A percentile compares a stretch with the other conserved stretches of the same genome.
Conservation (phyloP, 2,797 vertebrate genomes). For the Intellagama lesueurii region DNA sequence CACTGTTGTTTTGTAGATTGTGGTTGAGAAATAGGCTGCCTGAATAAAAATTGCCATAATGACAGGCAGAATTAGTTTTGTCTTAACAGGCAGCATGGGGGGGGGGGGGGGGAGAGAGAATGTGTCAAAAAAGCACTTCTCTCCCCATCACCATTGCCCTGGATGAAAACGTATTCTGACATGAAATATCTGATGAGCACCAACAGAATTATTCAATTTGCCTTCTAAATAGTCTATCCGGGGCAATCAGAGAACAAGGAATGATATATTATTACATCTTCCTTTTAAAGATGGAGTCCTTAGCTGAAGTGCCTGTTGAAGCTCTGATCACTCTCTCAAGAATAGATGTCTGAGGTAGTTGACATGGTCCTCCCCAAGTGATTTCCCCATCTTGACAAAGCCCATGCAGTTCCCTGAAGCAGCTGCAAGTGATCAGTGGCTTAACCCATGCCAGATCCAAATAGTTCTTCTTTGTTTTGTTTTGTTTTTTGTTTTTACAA, state of each 20-base stretch:
- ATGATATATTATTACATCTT: neutral
- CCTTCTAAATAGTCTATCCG: slow-evolving; percentile 47
- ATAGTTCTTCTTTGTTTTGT: too few species aligned
- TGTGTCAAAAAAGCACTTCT: neutral
- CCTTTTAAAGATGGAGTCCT: slow-evolving; percentile 27
- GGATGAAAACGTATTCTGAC: neutral
- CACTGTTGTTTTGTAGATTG: neutral
- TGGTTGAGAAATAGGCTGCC: too few species aligned
- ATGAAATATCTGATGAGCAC: slow-evolving; percentile 36
- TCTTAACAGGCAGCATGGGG: neutral
- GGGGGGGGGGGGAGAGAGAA: neutral
- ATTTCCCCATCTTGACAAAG: neutral
- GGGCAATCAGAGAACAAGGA: slow-evolving; percentile 17
- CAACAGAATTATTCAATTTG: slow-evolving; percentile 44
- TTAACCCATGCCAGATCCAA: neutral
- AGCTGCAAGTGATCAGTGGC: neutral
- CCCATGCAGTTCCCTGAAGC: neutral
- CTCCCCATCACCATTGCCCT: neutral
- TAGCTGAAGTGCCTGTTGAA: neutral
- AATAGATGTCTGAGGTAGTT: neutral
- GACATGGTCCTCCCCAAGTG: neutral
- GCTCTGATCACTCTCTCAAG: neutral
- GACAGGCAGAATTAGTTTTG: neutral
- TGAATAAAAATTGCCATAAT: slow-evolving; percentile 2
- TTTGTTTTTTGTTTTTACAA: too few species aligned